Base-by-base conservation (phyloP, 2,888 invertebrate genomes). In the Oxyteleia sp. region DNA sequence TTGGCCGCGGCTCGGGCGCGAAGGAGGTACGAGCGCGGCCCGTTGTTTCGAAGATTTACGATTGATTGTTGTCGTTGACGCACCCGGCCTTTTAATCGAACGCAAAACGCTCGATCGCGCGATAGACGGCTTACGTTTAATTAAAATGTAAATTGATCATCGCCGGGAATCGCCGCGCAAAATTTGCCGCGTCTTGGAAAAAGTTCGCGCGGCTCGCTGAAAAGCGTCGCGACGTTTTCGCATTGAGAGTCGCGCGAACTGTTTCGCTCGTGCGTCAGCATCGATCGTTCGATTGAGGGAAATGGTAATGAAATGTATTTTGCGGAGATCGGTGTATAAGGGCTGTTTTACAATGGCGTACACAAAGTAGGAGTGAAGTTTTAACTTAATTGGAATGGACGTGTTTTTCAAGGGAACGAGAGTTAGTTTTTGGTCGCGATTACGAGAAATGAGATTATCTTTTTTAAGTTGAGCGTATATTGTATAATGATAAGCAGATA, bases 61-160 rank as follows among this genome's bases (percentile, higher is more conserved):
- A 75, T 55, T 57, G 57, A 66, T 68, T 59, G 13, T 55, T 57
- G 55, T 20, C 13, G 26, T 15, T 51, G 23, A 23, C 8, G 23
- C 23, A 13, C n/a, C n/a, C 0, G 20, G 35, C 23, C 20, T 35
- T 74, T 74, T 63, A 63, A 74, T 63, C 51, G n/a, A 61, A 51
- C 26, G 55, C 59, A 49, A 47, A 59, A 72, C 49, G 7, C 26
- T 20, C 23, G 51, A 53, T 57, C 5, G 49, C 49, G 23, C 11
- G 53, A 66, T 47, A 41, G 41, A 45, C 11, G 11, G 29, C 29
- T 49, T 38, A 7, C 18, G 23, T 71, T 59, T 59, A 57, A 72
- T 59, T 72, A 59, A 72, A 72, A 72, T 72, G 47, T 16, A 32
- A 71, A 71, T 59, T 49, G 49, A 49, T 49, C 49, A 49, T 49